Conservation (phyloP, 2,888 invertebrate genomes). For the Polyommatus iphigenia region DNA sequence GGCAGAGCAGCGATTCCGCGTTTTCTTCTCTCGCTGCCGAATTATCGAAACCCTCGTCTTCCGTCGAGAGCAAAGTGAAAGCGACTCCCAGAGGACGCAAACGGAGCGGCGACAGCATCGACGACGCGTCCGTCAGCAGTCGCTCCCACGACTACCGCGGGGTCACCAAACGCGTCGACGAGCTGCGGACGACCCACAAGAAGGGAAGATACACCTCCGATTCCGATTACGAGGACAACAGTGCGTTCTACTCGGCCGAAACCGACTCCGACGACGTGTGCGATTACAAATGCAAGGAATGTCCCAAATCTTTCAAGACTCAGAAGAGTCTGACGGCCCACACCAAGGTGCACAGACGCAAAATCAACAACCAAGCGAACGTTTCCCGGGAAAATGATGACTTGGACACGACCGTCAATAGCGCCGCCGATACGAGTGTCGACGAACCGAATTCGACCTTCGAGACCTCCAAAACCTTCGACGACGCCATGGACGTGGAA, state of each 20-base stretch:
- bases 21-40: slow-evolving; percentile 68
- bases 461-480: slow-evolving; percentile 32
- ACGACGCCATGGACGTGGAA: slow-evolving; percentile 54
- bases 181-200: slow-evolving; percentile 58
- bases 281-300: slow-evolving; percentile 56
- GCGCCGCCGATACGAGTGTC: slow-evolving; percentile 4
- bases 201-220: slow-evolving; percentile 53
- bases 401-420: slow-evolving; percentile 7
- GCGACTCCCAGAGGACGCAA: slow-evolving; percentile 56
- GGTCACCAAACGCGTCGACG: slow-evolving; percentile 61
- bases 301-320: slow-evolving; percentile 55
- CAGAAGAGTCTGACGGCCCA: slow-evolving; percentile 52
- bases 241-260: slow-evolving; percentile 57
- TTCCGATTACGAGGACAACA: slow-evolving; percentile 66
- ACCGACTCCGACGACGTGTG: slow-evolving; percentile 69
- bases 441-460: slow-evolving; percentile 13
- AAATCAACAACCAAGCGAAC: slow-evolving; percentile 21
- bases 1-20: slow-evolving; percentile 75
- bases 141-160: slow-evolving; percentile 57
- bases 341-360: slow-evolving; percentile 50
- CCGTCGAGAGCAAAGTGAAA: slow-evolving; percentile 53
- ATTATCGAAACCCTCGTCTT: slow-evolving; percentile 57
- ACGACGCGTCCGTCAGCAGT: slow-evolving; percentile 57
- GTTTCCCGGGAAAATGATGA: background rate
- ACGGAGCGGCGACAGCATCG: slow-evolving; percentile 63